Evolutionary conservation across 2,113 vertebrate species (phyloP), one percentile per base, ranked within the genome.

Genomic region (Chloropsis hardwickii): DNA sequence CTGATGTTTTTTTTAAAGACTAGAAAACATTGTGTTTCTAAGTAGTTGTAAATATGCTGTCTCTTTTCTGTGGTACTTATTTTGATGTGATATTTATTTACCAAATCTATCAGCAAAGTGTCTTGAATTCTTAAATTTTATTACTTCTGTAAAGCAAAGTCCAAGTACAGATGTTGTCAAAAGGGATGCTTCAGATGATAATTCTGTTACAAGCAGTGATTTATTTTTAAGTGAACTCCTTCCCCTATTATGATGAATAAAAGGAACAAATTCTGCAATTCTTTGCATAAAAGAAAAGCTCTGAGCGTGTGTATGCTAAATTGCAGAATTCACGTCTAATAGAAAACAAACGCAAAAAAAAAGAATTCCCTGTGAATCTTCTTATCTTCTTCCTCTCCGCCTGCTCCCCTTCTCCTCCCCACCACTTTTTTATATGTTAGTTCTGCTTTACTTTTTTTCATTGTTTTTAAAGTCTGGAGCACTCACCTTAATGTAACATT

Each of bases 361-460:
- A 16, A 76, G 33, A 48, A 40, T 57, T 29, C 5, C 7, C 24
- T 77, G 17, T 37, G 12, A 61, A 37, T 58, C 45, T 23, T 37
- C 10, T 12, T 70, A 44, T 13, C 17, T 37, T 58, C 14, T 22
- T 50, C 51, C 6, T 11, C 15, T 25, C 11, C 13, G 3, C 16
- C 13, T 48, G 6, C 21, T 9, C 12, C 10, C 3, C 14, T 51
- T 28, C 10, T 10, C 3, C 5, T 19, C 10, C 16, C 3, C 1
- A 3, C 20, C 14, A 12, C 4, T 5, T 6, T 20, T 39, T 64
- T 42, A 21, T 56, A 9, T 64, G 5, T 56, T 78, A 81, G 21
- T 60, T 90, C 21, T 83, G 23, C 60, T 16, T 57, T 53, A 42
- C 9, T 7, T 37, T 95, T 84, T 73, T 62, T 45, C 22, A 77